Conservation (phyloP, 2,888 invertebrate species). For the Podotricha telesiphe region DNA sequence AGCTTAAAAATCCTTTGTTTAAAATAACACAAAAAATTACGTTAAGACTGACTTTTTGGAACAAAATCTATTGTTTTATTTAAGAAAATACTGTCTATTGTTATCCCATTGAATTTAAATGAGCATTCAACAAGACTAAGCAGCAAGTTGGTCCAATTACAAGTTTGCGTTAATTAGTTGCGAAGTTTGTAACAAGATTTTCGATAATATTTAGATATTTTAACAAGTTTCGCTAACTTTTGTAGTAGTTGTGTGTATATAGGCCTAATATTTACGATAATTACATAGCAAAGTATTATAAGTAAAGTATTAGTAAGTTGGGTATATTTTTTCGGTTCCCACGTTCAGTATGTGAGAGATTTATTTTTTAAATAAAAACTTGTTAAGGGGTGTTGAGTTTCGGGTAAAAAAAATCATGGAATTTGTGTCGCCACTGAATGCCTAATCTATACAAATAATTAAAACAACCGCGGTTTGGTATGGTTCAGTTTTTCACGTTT, state of each 20-base stretch:
- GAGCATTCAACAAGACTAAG: slow-evolving; percentile 36
- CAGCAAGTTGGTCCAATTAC: slow-evolving; percentile 44
- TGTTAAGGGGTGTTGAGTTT: too few relatives aligned
- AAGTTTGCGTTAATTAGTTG: slow-evolving; percentile 45
- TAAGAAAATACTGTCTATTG: neutral
- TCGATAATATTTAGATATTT: slow-evolving; percentile 37
- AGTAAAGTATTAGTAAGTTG: neutral
- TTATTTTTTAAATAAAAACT: too few relatives aligned
- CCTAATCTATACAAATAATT: too few relatives aligned
- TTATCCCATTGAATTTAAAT: slow-evolving; percentile 29
- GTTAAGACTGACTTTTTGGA: neutral
- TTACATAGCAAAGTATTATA: neutral
- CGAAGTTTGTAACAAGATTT: slow-evolving; percentile 40
- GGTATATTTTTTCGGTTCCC: neutral
- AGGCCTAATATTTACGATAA: neutral
- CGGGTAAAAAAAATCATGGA: too few relatives aligned
- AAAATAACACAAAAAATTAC: neutral
- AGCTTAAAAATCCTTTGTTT: too few relatives aligned
- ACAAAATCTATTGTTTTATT: slow-evolving; percentile 3
- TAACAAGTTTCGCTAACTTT: slow-evolving; percentile 23
- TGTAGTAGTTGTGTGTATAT: neutral
- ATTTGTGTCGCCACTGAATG: too few relatives aligned
- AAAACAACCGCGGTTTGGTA: too few relatives aligned
- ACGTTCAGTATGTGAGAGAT: too few relatives aligned
- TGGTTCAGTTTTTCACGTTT: too few relatives aligned